A percentile compares a stretch with the other conserved stretches of the same genome.
Conservation (phyloP, 2,888 invertebrate genomes). For the Calliopum simillimum region DNA sequence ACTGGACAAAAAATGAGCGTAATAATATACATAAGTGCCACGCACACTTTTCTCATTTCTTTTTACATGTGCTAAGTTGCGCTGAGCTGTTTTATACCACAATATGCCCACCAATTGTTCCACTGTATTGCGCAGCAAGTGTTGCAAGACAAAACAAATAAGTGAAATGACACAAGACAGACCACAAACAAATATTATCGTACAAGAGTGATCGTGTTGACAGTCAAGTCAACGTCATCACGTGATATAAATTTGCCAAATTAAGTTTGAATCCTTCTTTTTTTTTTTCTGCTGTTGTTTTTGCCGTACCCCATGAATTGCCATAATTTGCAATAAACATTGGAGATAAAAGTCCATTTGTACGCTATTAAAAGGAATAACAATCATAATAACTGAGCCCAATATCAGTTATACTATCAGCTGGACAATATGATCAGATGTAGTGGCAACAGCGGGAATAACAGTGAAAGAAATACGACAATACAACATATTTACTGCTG, state of each 20-base stretch:
- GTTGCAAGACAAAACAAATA: constrained; percentile 30
- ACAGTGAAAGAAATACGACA: too few species aligned
- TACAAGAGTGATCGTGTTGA: constrained; percentile 23
- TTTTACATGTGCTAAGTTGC: background rate
- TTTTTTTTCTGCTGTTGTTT: background rate
- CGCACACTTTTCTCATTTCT: too few species aligned
- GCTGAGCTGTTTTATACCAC: background rate
- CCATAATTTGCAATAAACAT: too few species aligned
- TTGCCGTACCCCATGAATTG: background rate
- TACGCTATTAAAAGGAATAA: too few species aligned
- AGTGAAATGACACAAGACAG: background rate
- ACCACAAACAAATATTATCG: background rate
- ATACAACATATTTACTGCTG: too few species aligned
- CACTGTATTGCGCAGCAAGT: constrained; percentile 15
- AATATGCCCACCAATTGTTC: background rate
- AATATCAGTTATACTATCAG: too few species aligned
- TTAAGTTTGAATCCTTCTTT: background rate
- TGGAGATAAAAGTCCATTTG: too few species aligned
- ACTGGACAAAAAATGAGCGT: too few species aligned
- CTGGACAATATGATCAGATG: too few species aligned
- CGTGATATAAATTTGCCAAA: constrained; percentile 32
- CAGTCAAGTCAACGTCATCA: constrained; percentile 25
- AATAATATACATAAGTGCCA: too few species aligned
- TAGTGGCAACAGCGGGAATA: too few species aligned
- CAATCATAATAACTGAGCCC: too few species aligned